Percentiles rank a stretch among this genome's conserved stretches.
phyloP scores from a whole-genome alignment of 2,888 invertebrate species.

The Sympetrum striolatum region DNA sequence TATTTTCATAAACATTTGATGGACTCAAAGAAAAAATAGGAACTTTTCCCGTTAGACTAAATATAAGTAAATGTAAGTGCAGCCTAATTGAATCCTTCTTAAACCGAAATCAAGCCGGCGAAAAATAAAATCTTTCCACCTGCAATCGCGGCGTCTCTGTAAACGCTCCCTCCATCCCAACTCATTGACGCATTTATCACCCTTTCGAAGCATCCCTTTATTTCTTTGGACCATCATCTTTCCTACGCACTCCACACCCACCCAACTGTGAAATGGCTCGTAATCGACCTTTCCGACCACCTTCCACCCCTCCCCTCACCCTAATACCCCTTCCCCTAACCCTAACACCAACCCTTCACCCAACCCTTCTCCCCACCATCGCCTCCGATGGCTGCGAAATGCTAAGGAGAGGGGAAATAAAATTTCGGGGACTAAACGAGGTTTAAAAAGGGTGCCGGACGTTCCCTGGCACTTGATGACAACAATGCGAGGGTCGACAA shows the following conservation, averaged over 20 bases:
- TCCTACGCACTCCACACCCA: background rate
- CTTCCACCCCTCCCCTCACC: background rate
- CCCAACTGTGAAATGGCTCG: conserved; percentile 10
- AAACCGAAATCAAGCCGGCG: too few relatives aligned
- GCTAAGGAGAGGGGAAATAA: background rate
- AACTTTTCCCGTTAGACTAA: too few relatives aligned
- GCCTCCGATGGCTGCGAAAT: background rate
- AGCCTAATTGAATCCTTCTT: too few relatives aligned
- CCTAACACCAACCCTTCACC: background rate
- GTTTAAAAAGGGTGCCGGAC: background rate
- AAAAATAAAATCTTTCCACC: too few relatives aligned
- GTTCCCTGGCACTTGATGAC: background rate
- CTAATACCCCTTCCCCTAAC: background rate
- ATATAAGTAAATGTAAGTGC: too few relatives aligned
- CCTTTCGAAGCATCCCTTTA: background rate
- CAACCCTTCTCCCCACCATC: background rate
- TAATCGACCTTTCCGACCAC: background rate
- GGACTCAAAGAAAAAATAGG: too few relatives aligned
- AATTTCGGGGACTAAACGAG: background rate
- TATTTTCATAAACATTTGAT: too few relatives aligned
- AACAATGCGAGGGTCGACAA: background rate
- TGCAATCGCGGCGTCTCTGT: too few relatives aligned
- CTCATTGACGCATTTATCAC: background rate
- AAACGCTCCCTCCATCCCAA: background rate
- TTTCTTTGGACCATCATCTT: background rate